These are phyloP conservation scores for Passer domesticus DNA, from an alignment of 2,113 vertebrate genomes.

Conservation along the genomic window DNA sequence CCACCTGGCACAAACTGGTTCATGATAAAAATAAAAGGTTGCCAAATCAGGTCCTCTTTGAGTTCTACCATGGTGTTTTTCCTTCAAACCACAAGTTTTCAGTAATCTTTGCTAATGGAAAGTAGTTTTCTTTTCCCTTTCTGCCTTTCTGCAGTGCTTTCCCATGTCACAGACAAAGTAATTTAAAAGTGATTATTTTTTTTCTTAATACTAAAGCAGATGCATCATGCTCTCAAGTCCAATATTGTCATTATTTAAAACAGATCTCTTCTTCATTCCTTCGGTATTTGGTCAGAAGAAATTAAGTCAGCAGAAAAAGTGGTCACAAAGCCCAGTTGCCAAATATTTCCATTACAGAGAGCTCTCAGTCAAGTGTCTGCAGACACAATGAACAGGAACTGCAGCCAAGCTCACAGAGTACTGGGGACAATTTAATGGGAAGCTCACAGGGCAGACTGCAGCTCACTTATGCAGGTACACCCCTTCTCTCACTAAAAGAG, in stretches of 20 bases:
- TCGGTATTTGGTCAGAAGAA: constrained; percentile 13
- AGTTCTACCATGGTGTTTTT: background rate
- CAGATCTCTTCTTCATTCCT: background rate
- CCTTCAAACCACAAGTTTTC: background rate
- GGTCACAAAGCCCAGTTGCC: background rate
- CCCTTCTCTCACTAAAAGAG: background rate
- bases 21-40: background rate
- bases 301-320: constrained; percentile 18
- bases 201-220: background rate
- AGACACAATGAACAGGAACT: background rate
- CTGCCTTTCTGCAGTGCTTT: background rate
- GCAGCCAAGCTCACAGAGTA: background rate
- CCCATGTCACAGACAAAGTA: background rate
- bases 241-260: constrained; percentile 29
- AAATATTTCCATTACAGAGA: constrained; percentile 13
- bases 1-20: background rate
- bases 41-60: background rate
- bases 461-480: background rate
- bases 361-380: background rate
- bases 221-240: background rate
- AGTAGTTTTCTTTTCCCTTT: background rate
- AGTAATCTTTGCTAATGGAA: background rate
- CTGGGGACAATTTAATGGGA: background rate
- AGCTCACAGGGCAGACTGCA: background rate
- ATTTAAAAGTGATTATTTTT: background rate